These are phyloP conservation scores for Dendrolimus punctatus DNA, from an alignment of 1,140 invertebrate genomes.

Conservation along the genomic window DNA sequence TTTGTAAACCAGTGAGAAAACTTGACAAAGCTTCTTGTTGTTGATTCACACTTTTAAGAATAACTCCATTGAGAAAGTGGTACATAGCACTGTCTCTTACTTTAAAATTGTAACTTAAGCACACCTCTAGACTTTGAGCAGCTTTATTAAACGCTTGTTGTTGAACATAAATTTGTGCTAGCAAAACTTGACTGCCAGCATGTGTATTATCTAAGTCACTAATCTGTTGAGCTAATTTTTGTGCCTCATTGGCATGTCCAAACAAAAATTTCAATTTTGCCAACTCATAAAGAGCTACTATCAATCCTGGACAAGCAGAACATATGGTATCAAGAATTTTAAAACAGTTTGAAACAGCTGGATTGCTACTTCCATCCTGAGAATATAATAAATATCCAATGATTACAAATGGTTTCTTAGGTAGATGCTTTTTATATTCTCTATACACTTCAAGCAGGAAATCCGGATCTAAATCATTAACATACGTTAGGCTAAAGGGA, in stretches of 20 bases:
- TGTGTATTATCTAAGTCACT: slow-evolving; percentile 84
- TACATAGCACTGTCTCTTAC: slow-evolving; percentile 92
- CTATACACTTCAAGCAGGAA: slow-evolving; percentile 86
- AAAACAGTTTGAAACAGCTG: slow-evolving; percentile 69
- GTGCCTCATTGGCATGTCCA: slow-evolving; percentile 81
- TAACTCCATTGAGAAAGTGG: slow-evolving; percentile 87
- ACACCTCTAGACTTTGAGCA: slow-evolving; percentile 88
- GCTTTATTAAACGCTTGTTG: slow-evolving; percentile 86
- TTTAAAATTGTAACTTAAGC: slow-evolving; percentile 92
- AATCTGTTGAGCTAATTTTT: slow-evolving; percentile 79
- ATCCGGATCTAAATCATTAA: slow-evolving; percentile 86
- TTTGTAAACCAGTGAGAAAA: slow-evolving; percentile 71
- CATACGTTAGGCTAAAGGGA: slow-evolving; percentile 83
- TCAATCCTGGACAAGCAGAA: slow-evolving; percentile 87
- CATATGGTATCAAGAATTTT: slow-evolving; percentile 82
- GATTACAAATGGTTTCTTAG: slow-evolving; percentile 73
- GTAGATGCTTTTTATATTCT: slow-evolving; percentile 84
- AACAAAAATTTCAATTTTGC: slow-evolving; percentile 86
- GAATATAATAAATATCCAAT: slow-evolving; percentile 55
- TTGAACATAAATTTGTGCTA: slow-evolving; percentile 88
- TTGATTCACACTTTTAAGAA: slow-evolving; percentile 85
- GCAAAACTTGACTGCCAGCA: slow-evolving; percentile 87
- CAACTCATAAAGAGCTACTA: slow-evolving; percentile 81
- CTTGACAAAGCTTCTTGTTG: slow-evolving; percentile 83
- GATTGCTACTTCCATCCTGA: slow-evolving; percentile 57